Base-by-base conservation (phyloP, 1,140 invertebrate species). In the Drosophila leontia region DNA sequence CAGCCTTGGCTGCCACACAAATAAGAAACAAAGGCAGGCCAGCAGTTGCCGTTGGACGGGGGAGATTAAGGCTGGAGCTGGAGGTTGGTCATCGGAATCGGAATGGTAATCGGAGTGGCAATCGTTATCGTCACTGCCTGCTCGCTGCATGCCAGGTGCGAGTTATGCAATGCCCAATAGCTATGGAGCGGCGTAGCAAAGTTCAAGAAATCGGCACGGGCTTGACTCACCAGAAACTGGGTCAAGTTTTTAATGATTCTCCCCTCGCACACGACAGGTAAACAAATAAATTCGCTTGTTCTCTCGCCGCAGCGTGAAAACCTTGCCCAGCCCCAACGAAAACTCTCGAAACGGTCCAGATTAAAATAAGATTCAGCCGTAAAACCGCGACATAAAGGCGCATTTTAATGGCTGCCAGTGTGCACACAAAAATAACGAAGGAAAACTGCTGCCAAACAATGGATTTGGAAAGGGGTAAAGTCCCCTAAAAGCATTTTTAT, bases 171-270 rank as follows among this genome's bases (percentile, higher is more conserved):
- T 51, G 55, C 45, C 39, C 34, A 47, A 70, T 62, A 60, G 35
- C 48, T 45, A 26, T 26, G 47, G 44, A 26, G 19, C 34, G 9
- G 29, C 26, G 7, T 41, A 26, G 65, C 64, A 60, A 60, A 74
- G 67, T 74, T 74, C 70, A 74, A 74, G 37, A 74, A 61, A 61
- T 82, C 71, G 67, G 60, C 68, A 64, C 50, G 60, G 47, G 61
- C 71, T 72, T 58, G 64, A 60, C 42, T 56, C 34, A 51, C 15
- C 19, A 26, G 9, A 69, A 74, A 78, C 59, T 69, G 35, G 78
- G 82, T 85, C 82, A 85, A 85, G 71, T 76, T 63, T 60, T 80
- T 60, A 80, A 84, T 71, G 62, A 76, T 71, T 26, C 42, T 47
- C 51, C 41, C 37, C 47, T 53, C 47, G 47, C 42, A 78, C 61